Conservation (phyloP, 2,888 invertebrate species). For the Pseudococcus viburni region DNA sequence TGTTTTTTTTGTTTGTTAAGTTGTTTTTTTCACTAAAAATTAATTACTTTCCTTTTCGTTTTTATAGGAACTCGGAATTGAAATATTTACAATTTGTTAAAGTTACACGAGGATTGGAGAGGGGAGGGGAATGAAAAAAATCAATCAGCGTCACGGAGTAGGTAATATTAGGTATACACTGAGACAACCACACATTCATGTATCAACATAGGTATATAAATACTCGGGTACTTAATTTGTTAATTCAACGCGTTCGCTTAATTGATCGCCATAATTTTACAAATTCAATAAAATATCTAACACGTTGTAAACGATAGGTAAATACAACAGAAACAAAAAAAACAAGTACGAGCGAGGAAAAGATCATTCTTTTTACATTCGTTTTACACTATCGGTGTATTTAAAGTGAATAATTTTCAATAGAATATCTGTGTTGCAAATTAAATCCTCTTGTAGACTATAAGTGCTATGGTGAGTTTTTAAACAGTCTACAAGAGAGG, state of each 20-base stretch:
- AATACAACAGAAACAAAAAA: not conserved
- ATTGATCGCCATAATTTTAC: conserved; percentile 19
- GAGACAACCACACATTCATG: too few relatives aligned
- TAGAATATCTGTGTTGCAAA: conserved; percentile 54
- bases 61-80: too few relatives aligned
- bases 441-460: conserved; percentile 61
- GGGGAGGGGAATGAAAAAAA: too few relatives aligned
- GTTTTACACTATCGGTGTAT: conserved; percentile 45
- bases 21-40: too few relatives aligned
- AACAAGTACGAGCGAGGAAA: conserved; percentile 15
- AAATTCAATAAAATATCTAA: conserved; percentile 23
- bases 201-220: not conserved
- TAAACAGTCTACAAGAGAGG: conserved; percentile 56
- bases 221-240: not conserved
- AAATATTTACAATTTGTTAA: too few relatives aligned
- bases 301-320: conserved; percentile 34
- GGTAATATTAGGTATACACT: too few relatives aligned
- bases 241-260: conserved; percentile 5
- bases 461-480: conserved; percentile 62
- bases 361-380: conserved; percentile 16
- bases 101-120: too few relatives aligned
- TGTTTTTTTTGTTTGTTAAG: too few relatives aligned
- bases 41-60: too few relatives aligned
- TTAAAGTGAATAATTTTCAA: conserved; percentile 50
- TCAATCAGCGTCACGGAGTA: too few relatives aligned